A percentile compares a stretch with the other conserved stretches of the same genome.
Conservation (phyloP, 2,113 vertebrate genomes). For the Macrotus californicus region DNA sequence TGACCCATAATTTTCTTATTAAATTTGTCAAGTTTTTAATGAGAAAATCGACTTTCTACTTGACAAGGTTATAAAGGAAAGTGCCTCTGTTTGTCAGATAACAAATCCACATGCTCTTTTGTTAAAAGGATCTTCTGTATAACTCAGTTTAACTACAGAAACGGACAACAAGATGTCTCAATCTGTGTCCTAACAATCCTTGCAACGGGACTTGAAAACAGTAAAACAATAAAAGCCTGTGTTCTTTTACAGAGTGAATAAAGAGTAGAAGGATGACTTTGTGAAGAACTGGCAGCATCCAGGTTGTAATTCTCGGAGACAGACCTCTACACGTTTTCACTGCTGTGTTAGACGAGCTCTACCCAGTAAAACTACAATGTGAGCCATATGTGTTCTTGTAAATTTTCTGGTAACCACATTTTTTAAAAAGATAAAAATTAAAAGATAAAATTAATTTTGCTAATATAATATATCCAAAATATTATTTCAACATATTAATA, state of each 20-base stretch:
- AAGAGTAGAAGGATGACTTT: not conserved
- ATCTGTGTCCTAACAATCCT: not conserved
- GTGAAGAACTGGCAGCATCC: not conserved
- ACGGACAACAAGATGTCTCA: not conserved
- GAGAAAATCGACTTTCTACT: not conserved
- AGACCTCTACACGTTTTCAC: not conserved
- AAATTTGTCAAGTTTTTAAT: not conserved
- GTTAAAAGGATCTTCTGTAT: not conserved
- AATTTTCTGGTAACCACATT: not conserved
- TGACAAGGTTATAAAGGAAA: constrained; percentile 1
- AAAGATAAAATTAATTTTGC: not conserved
- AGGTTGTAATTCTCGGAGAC: not conserved
- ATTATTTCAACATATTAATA: not conserved
- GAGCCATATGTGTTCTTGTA: not conserved
- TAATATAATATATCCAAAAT: not conserved
- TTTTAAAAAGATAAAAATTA: not conserved
- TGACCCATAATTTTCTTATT: not conserved
- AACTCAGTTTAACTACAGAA: not conserved
- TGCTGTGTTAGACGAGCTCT: not conserved
- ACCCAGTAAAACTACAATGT: not conserved
- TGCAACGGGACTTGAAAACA: not conserved
- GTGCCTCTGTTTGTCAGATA: not conserved
- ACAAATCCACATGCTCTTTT: not conserved
- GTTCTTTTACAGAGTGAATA: not conserved
- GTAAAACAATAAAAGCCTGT: not conserved